These are phyloP conservation scores for Watsonalla cultraria DNA, from an alignment of 2,888 invertebrate species.

Conservation along the genomic window DNA sequence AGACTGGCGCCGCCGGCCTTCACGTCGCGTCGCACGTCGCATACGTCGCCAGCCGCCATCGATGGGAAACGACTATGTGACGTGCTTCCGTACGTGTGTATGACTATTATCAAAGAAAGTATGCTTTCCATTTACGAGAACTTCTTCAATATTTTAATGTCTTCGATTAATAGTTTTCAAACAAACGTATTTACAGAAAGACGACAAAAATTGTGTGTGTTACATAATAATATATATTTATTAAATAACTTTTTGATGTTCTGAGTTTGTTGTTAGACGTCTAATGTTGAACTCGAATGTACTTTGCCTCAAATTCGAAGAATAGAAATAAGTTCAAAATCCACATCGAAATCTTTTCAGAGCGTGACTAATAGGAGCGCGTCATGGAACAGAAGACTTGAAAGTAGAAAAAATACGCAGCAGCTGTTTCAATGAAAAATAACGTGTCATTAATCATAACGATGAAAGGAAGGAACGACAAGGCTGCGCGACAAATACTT, in stretches of 20 bases:
- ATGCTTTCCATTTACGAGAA: background rate
- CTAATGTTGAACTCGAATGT: constrained; percentile 28
- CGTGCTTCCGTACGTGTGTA: background rate
- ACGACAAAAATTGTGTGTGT: background rate
- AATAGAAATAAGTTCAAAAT: constrained; percentile 48
- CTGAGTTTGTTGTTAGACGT: too few species aligned
- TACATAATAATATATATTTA: background rate
- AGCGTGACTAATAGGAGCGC: constrained; percentile 67
- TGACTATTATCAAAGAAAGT: background rate
- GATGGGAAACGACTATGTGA: constrained; percentile 11
- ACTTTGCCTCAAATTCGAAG: constrained; percentile 30
- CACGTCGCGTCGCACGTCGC: constrained; percentile 22
- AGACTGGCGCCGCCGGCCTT: constrained; percentile 41
- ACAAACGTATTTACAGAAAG: background rate
- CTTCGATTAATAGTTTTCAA: background rate
- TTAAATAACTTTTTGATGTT: background rate
- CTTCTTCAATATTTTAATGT: background rate
- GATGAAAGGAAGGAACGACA: constrained; percentile 66
- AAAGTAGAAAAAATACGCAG: constrained; percentile 66
- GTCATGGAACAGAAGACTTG: constrained; percentile 65
- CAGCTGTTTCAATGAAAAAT: constrained; percentile 75
- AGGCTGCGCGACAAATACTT: constrained; percentile 66
- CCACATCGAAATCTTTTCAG: constrained; percentile 57
- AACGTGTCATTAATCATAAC: constrained; percentile 72
- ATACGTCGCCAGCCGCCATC: constrained; percentile 12